Percentiles rank a stretch among this genome's conserved stretches.
Evolutionary conservation across 2,113 vertebrate species (phyloP).

Genomic region (Atlantisia rogersi): DNA sequence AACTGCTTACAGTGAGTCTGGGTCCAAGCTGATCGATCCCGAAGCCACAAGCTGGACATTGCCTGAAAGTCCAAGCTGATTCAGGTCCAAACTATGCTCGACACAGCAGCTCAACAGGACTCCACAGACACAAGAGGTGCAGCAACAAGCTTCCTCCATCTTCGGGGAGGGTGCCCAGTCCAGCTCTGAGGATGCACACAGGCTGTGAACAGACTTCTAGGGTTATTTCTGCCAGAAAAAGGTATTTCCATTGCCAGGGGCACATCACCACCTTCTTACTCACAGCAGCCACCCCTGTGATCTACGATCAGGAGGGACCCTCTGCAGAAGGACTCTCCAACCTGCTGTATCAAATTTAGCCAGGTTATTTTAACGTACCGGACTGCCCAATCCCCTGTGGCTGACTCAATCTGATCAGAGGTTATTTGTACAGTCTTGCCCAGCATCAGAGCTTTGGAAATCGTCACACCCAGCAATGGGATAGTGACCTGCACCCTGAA

Average conservation of each 20-base stretch:
- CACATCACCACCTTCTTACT: neutral
- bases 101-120: neutral
- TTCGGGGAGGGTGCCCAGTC: neutral
- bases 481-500: neutral
- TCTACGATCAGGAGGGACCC: neutral
- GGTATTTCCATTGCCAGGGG: neutral
- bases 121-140: neutral
- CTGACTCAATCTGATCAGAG: neutral
- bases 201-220: neutral
- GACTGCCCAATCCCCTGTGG: neutral
- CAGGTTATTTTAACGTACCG: neutral
- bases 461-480: neutral
- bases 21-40: neutral
- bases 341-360: neutral
- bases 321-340: neutral
- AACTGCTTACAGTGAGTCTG: neutral
- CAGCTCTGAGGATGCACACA: neutral
- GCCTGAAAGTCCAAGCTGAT: neutral
- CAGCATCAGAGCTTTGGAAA: neutral
- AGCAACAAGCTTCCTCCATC: neutral
- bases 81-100: neutral
- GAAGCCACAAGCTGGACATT: neutral
- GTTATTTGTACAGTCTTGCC: neutral
- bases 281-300: rapidly evolving
- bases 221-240: neutral